Percentiles rank a stretch among this genome's conserved stretches.
Conservation (phyloP, 2,113 vertebrate species). For the Dasyprocta punctata region DNA sequence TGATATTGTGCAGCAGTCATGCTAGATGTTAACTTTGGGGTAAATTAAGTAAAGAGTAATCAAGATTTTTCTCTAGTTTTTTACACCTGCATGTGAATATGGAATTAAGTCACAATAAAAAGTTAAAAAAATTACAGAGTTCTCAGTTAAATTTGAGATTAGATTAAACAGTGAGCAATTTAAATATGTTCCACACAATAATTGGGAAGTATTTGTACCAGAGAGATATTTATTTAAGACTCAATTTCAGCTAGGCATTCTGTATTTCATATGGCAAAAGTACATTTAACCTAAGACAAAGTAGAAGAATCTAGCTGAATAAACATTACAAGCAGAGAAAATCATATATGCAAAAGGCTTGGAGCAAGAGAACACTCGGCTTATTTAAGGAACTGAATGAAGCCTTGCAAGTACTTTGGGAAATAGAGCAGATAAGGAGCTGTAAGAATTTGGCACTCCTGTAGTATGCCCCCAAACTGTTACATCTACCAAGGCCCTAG, state of each 20-base stretch:
- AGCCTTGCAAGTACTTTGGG: neutral
- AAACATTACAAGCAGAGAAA: neutral
- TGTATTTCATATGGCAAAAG: neutral
- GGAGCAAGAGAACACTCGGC: neutral
- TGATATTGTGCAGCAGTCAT: neutral
- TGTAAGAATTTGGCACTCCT: neutral
- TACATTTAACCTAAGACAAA: neutral
- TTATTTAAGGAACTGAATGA: neutral
- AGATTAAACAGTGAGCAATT: neutral
- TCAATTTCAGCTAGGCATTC: neutral
- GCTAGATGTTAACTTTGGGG: neutral
- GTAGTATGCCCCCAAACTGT: fast-evolving
- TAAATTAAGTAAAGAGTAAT: neutral
- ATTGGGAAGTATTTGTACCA: neutral
- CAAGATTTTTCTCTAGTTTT: neutral
- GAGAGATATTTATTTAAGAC: neutral
- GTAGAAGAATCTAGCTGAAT: neutral
- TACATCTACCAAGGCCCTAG: no score
- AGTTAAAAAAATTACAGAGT: neutral
- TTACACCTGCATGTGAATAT: neutral
- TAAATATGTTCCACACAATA: neutral
- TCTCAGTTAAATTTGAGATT: neutral
- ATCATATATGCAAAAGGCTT: neutral
- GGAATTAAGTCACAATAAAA: neutral
- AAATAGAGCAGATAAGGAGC: neutral